Conservation (phyloP, 2,113 vertebrate species). For the Tupaia chinensis region DNA sequence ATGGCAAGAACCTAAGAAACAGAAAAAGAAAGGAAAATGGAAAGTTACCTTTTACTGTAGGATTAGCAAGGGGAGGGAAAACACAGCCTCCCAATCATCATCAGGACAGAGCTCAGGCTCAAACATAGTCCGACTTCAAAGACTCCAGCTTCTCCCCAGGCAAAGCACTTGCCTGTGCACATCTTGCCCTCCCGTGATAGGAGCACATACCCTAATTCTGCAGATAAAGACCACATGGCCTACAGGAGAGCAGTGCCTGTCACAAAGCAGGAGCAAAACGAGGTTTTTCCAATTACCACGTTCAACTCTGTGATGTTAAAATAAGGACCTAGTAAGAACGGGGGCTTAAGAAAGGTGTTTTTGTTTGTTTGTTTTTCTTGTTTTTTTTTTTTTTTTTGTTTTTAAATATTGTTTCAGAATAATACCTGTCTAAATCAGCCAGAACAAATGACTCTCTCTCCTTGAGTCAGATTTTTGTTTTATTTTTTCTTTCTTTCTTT, state of each 20-base stretch:
- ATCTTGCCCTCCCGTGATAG: neutral
- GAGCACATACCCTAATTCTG: neutral
- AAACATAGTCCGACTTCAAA: neutral
- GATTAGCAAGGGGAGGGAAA: neutral
- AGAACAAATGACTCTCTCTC: neutral
- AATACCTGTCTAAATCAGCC: neutral
- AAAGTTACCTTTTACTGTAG: neutral
- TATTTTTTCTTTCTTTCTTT: too few species aligned
- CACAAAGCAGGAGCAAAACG: neutral
- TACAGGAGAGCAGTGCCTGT: neutral
- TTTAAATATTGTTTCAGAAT: neutral
- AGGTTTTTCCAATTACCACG: neutral
- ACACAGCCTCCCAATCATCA: neutral
- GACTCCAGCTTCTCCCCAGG: neutral
- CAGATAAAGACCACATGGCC: neutral
- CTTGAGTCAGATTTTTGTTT: neutral
- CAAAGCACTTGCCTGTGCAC: neutral
- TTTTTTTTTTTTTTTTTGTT: neutral
- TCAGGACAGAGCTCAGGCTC: neutral
- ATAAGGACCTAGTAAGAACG: neutral
- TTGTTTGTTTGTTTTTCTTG: too few species aligned
- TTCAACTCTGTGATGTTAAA: neutral
- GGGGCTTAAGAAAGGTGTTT: neutral
- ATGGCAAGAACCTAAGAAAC: too few species aligned
- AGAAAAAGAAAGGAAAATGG: neutral